These are phyloP conservation scores for Euura saliciscinereae DNA, from an alignment of 1,140 invertebrate species.

Conservation along the genomic window DNA sequence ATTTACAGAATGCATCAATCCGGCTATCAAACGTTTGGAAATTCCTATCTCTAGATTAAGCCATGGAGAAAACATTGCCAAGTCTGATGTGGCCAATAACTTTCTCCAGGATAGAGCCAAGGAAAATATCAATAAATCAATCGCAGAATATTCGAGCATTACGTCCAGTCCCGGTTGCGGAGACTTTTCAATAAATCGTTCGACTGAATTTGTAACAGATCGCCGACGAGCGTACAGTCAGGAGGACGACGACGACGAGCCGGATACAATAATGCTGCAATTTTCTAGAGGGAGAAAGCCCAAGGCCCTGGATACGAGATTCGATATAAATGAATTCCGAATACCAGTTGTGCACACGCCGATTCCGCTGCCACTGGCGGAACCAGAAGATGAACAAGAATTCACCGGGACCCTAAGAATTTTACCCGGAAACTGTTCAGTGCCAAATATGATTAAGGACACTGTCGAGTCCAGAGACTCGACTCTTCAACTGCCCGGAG, in stretches of 20 bases:
- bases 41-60: no score
- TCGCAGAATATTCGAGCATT: no score
- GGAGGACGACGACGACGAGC: constrained; percentile 15
- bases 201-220: neutral
- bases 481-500: constrained; percentile 15
- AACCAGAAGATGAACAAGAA: constrained; percentile 29
- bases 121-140: no score
- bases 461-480: neutral
- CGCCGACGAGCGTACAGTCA: neutral
- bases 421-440: constrained; percentile 19
- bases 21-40: neutral
- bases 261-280: constrained; percentile 18
- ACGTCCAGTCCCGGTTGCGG: no score
- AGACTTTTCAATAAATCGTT: neutral
- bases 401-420: constrained; percentile 27
- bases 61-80: no score
- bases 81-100: no score
- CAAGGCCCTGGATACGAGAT: constrained; percentile 18
- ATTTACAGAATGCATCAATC: constrained; percentile 10
- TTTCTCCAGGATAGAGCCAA: no score
- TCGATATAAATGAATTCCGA: constrained; percentile 39
- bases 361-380: neutral
- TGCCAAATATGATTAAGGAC: neutral
- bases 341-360: constrained; percentile 35
- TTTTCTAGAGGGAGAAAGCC: neutral